A percentile compares a stretch with the other conserved stretches of the same genome.
Conservation (phyloP, 2,888 invertebrate genomes). For the Julus scandinavius region DNA sequence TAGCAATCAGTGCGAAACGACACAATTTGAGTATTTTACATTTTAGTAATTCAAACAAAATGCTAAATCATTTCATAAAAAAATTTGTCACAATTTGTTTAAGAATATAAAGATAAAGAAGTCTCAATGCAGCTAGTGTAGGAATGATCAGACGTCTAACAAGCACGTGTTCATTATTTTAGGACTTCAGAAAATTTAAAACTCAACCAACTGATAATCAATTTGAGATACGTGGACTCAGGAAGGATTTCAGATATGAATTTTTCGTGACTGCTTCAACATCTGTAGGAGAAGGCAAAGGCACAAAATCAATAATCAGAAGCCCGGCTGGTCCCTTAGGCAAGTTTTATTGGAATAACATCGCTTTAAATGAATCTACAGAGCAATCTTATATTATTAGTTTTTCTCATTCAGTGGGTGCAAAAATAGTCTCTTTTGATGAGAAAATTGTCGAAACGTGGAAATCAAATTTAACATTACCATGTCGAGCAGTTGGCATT, state of each 20-base stretch:
- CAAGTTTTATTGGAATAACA: neutral
- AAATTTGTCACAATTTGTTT: too few species aligned
- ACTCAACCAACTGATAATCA: neutral
- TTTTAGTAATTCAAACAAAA: too few species aligned
- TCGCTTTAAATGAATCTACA: constrained; percentile 69
- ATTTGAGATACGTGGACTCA: constrained; percentile 81
- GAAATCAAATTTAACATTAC: constrained; percentile 89
- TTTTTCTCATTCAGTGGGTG: constrained; percentile 76
- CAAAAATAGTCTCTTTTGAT: constrained; percentile 94
- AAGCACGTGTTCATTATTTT: neutral
- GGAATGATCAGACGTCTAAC: too few species aligned
- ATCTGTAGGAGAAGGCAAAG: constrained; percentile 91
- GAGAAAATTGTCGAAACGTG: constrained; percentile 75
- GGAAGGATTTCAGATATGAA: constrained; percentile 84
- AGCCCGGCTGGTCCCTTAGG: constrained; percentile 62
- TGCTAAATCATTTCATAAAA: too few species aligned
- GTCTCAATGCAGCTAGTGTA: too few species aligned
- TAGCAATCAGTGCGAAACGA: too few species aligned
- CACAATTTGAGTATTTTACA: too few species aligned
- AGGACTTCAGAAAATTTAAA: constrained; percentile 45
- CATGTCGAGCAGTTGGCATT: constrained; percentile 91
- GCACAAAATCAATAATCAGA: constrained; percentile 74
- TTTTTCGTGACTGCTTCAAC: constrained; percentile 96
- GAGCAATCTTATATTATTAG: too few species aligned
- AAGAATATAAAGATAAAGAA: too few species aligned